Evolutionary conservation across 2,888 invertebrate species (phyloP), one percentile per base, ranked within the genome.

Genomic region (Xylocampa areola): DNA sequence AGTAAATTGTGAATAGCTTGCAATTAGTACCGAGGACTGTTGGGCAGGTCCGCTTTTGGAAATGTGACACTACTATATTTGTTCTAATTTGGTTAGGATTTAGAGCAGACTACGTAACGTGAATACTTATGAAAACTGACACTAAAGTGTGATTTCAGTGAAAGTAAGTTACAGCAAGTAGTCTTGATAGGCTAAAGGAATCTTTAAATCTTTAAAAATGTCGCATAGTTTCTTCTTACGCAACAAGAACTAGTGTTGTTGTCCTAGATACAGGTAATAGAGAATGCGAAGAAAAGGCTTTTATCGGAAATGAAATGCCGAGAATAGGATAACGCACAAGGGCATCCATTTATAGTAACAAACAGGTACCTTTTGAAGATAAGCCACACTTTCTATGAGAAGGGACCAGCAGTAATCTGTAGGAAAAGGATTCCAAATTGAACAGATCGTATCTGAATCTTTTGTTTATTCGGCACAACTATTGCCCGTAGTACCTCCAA

Each of bases 1-100:
- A 78, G 82, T 83, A 81, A 80, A 85, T 84, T 73, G 77, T 80
- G 83, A 84, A 86, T 83, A 76, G 80, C 63, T 63, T 72, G 79
- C 82, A 87, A 88, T 88, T 87, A 87, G 77, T 62, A 50, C 63
- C 68, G 82, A 77, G 82, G 75, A 65, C 69, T 50, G 40, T 48
- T 49, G 41, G 53, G 51, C 53, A 21, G 47, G 55, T 53, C 65
- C 37, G 61, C 57, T 71, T 73, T 61, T 62, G 27, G 54, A 65
- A 77, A 72, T 72, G 68, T 69, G 57, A 52, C 39, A 33, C 33
- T 40, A 48, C 57, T 49, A 53, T 48, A 52, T 35, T 60, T 30
- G 44, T 23, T 30, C 36, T 55, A 55, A 60, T 57, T 63, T 58
- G 58, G n/a, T 52, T 58, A 37, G n/a, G 11, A n/a, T 27, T 27